Evolutionary conservation across 2,888 invertebrate genomes (phyloP).

Genomic region (Leucozona laternaria): DNA sequence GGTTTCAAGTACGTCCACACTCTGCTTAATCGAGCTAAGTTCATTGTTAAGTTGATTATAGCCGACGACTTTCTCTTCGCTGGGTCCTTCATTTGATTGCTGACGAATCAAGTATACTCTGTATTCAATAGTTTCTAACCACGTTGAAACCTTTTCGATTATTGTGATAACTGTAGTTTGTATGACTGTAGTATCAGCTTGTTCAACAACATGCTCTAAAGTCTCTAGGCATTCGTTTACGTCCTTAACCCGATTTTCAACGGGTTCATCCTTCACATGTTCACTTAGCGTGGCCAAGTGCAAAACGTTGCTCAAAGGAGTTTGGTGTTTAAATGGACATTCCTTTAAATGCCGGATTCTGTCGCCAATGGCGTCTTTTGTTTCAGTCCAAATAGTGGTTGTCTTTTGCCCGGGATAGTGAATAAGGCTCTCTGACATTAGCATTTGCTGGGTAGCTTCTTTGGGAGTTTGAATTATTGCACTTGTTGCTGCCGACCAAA

Average conservation of each 20-base stretch:
- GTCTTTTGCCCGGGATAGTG: constrained; percentile 80
- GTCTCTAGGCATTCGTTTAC: constrained; percentile 84
- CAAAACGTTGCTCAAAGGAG: constrained; percentile 86
- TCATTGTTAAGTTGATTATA: constrained; percentile 88
- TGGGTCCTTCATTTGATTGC: constrained; percentile 85
- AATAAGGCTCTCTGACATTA: constrained; percentile 80
- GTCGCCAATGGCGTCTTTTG: constrained; percentile 85
- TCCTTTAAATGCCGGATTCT: constrained; percentile 85
- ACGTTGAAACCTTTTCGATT: constrained; percentile 92
- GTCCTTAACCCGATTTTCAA: constrained; percentile 85
- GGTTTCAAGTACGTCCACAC: constrained; percentile 87
- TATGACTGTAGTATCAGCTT: constrained; percentile 85
- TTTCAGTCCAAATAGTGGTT: constrained; percentile 84
- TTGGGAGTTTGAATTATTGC: constrained; percentile 68
- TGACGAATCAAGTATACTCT: constrained; percentile 88
- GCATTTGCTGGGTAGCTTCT: constrained; percentile 79
- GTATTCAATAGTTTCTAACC: constrained; percentile 94
- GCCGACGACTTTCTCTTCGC: constrained; percentile 86
- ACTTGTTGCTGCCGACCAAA: constrained; percentile 79
- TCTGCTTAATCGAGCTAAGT: constrained; percentile 87
- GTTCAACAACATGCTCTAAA: constrained; percentile 85
- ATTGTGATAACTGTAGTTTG: constrained; percentile 90
- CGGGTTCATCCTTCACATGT: constrained; percentile 85
- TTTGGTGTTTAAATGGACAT: constrained; percentile 84
- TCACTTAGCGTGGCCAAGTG: constrained; percentile 86